phyloP scores from a whole-genome alignment of 2,888 invertebrate genomes.

The Drosophila sordidula region DNA sequence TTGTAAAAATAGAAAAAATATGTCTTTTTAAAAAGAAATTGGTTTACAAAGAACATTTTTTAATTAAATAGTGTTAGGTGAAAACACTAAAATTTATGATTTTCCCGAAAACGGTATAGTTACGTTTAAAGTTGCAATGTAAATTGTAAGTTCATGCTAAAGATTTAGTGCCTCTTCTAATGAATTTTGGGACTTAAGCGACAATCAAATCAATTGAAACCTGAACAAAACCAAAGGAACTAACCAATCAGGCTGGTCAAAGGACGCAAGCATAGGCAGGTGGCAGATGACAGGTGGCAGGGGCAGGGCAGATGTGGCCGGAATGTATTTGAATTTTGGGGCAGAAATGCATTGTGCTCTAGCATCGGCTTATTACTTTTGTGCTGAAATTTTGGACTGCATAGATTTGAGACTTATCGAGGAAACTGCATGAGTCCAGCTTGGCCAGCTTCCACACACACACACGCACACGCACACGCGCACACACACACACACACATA shows the following conservation, averaged over 20 bases:
- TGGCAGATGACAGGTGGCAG: too few relatives aligned
- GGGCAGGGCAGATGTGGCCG: neutral
- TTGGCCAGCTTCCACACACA: constrained; percentile 6
- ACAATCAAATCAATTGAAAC: constrained; percentile 16
- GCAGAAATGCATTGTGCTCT: constrained; percentile 8
- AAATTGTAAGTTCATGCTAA: neutral
- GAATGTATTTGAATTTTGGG: neutral
- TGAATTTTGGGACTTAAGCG: constrained; percentile 11
- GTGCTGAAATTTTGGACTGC: constrained; percentile 11
- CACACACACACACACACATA: constrained; percentile 1
- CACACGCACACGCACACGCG: constrained; percentile 2
- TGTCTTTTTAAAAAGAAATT: too few relatives aligned
- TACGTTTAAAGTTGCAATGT: constrained; percentile 3
- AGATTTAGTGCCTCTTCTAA: constrained; percentile 1
- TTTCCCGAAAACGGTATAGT: too few relatives aligned
- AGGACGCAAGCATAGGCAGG: constrained; percentile 4
- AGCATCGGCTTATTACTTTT: constrained; percentile 29
- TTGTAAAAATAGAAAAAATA: too few relatives aligned
- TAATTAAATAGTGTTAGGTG: too few relatives aligned
- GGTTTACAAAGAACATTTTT: too few relatives aligned
- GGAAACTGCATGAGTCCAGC: constrained; percentile 12
- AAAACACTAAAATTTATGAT: too few relatives aligned
- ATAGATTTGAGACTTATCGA: constrained; percentile 15
- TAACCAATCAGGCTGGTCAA: constrained; percentile 1
- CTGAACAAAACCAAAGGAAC: constrained; percentile 4